A percentile compares a stretch with the other conserved stretches of the same genome.
phyloP scores from a whole-genome alignment of 2,113 vertebrate species.

The Macroglossus sobrinus region DNA sequence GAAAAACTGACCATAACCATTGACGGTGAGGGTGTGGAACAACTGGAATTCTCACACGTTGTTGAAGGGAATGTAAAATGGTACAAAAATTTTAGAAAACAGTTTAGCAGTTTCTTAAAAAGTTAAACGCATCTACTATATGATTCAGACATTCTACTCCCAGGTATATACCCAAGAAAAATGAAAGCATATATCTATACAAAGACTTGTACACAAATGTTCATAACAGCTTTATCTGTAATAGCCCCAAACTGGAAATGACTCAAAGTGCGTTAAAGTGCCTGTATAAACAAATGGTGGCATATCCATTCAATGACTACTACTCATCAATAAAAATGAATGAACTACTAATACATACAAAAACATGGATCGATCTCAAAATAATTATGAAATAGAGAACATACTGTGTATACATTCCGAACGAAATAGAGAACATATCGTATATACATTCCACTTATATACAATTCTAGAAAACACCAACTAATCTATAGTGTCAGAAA shows the following conservation, averaged over 20 bases:
- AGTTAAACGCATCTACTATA: not conserved
- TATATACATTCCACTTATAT: not conserved
- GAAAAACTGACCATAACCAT: not conserved
- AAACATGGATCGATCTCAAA: not conserved
- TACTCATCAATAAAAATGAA: not conserved
- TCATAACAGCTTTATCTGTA: not conserved
- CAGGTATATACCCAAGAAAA: not conserved
- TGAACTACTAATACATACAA: not conserved
- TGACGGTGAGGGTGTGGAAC: not conserved
- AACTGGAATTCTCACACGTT: not conserved
- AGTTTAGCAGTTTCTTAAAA: not conserved
- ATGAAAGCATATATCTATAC: not conserved
- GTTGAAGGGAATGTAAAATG: not conserved
- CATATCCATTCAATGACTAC: not conserved
- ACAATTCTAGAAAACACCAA: not conserved
- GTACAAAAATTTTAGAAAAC: not conserved
- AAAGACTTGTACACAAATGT: not conserved
- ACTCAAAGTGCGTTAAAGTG: not conserved
- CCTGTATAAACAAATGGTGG: not conserved
- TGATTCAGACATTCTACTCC: not conserved
- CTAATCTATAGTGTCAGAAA: not conserved
- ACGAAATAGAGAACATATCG: not conserved
- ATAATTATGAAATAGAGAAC: not conserved
- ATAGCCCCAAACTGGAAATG: not conserved
- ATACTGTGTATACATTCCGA: accelerated